These are phyloP conservation scores for Chrysotoxum bicinctum DNA, from an alignment of 2,888 invertebrate species.

Conservation along the genomic window DNA sequence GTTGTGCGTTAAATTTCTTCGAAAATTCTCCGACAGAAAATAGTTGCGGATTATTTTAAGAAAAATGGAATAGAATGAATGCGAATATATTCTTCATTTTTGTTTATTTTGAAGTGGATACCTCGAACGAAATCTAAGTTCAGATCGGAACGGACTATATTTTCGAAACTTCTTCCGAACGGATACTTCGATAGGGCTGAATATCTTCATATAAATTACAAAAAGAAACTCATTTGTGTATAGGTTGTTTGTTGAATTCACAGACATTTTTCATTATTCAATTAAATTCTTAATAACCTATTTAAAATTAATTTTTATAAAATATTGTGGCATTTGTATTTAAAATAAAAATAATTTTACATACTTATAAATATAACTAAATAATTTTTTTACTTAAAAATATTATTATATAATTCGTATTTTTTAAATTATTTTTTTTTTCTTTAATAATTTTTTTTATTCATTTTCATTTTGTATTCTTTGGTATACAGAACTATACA, in stretches of 20 bases:
- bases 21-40: too few species aligned
- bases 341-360: conserved; percentile 3
- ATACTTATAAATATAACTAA: conserved; percentile 7
- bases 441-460: conserved; percentile 44
- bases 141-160: too few species aligned
- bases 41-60: too few species aligned
- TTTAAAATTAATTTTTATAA: conserved; percentile 40
- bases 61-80: too few species aligned
- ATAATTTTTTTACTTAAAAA: not conserved
- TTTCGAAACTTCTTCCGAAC: too few species aligned
- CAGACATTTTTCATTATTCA: conserved; percentile 23
- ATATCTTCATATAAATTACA: not conserved
- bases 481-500: conserved; percentile 61
- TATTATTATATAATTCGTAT: not conserved
- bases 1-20: too few species aligned
- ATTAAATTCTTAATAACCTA: conserved; percentile 14
- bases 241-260: conserved; percentile 6
- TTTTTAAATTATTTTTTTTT: not conserved
- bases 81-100: too few species aligned
- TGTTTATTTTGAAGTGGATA: too few species aligned
- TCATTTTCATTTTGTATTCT: conserved; percentile 57
- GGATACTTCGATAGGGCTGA: too few species aligned
- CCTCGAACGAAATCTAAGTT: too few species aligned
- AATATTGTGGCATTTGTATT: conserved; percentile 51
- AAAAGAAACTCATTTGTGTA: not conserved